Evolutionary conservation across 2,888 invertebrate genomes (phyloP).

Genomic region (Cantharis flavilabris): DNA sequence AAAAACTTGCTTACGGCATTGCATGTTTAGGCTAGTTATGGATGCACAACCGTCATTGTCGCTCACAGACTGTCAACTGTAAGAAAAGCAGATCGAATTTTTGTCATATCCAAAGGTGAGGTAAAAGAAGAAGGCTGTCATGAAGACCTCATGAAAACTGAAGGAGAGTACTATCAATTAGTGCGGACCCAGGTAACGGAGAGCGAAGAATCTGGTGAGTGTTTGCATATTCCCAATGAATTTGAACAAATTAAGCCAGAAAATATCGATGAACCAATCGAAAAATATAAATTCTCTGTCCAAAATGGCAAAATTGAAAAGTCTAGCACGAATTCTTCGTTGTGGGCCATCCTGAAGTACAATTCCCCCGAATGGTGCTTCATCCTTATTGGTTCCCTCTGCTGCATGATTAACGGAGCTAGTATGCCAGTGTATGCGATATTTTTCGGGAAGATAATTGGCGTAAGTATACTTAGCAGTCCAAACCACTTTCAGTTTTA

Average conservation of each 20-base stretch:
- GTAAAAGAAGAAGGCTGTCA: conserved; percentile 76
- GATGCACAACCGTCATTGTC: conserved; percentile 78
- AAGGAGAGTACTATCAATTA: conserved; percentile 71
- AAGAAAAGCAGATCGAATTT: conserved; percentile 72
- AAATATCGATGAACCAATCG: no score
- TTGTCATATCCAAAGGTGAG: conserved; percentile 70
- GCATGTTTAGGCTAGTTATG: conserved; percentile 65
- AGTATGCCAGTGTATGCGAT: conserved; percentile 74
- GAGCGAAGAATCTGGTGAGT: background rate
- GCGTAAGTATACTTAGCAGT: conserved; percentile 54
- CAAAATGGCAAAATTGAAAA: background rate
- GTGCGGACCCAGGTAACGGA: conserved; percentile 65
- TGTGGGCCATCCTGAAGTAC: conserved; percentile 59
- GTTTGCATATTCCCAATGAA: no score
- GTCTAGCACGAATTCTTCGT: background rate
- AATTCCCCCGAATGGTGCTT: conserved; percentile 72
- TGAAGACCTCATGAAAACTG: conserved; percentile 65
- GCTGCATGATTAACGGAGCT: conserved; percentile 68
- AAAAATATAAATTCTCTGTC: background rate
- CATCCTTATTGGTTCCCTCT: conserved; percentile 64
- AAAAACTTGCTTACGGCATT: background rate
- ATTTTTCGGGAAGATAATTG: conserved; percentile 72
- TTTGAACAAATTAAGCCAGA: no score
- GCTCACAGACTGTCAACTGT: conserved; percentile 80
- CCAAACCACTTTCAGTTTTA: no score